Conservation (phyloP, 2,888 invertebrate genomes). For the Volucella inflata region DNA sequence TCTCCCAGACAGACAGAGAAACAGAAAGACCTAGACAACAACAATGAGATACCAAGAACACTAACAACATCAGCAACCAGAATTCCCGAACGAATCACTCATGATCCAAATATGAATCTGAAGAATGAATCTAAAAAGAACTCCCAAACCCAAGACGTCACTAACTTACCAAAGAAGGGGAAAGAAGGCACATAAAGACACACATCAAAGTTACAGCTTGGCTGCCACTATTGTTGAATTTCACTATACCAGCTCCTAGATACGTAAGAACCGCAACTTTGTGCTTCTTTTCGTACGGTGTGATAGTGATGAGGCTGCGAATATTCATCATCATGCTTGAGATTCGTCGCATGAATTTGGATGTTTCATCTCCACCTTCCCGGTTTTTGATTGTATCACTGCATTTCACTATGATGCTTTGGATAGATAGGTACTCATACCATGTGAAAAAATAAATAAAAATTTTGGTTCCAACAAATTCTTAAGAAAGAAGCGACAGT, state of each 20-base stretch:
- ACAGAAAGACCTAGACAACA: background rate
- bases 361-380: conserved; percentile 19
- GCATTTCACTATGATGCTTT: conserved; percentile 43
- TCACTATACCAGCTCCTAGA: conserved; percentile 5
- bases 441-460: conserved; percentile 52
- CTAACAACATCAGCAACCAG: conserved; percentile 27
- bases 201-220: conserved; percentile 52
- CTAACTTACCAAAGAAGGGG: too few species aligned
- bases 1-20: conserved; percentile 53
- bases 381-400: conserved; percentile 23
- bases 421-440: conserved; percentile 12
- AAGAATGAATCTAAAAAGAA: conserved; percentile 27
- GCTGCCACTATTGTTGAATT: conserved; percentile 35
- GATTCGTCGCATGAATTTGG: conserved; percentile 71
- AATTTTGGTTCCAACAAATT: conserved; percentile 49
- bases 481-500: conserved; percentile 52
- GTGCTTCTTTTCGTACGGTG: conserved; percentile 19
- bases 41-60: conserved; percentile 10
- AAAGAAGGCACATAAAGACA: conserved; percentile 26
- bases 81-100: conserved; percentile 59
- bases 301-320: conserved; percentile 68
- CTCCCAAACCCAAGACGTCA: conserved; percentile 9
- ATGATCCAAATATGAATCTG: conserved; percentile 71
- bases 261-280: background rate
- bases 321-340: conserved; percentile 70